Base-by-base conservation (phyloP, 2,113 vertebrate species). In the Cynopterus brachyotis region DNA sequence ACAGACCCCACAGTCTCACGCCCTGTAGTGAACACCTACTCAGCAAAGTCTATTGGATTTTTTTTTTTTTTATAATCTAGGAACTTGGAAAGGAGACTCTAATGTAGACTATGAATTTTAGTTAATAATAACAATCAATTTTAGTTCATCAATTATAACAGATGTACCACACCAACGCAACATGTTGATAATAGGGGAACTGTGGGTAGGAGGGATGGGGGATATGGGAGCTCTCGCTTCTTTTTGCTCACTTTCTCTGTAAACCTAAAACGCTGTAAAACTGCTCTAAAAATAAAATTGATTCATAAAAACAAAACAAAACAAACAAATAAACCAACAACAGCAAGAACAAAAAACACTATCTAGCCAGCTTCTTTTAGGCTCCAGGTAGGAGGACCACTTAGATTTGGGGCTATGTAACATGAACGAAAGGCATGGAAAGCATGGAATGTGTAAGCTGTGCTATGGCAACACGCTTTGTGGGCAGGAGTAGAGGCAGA, bases 391-490 rank as follows among this genome's bases (percentile, higher is more conserved):
- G 22, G 37, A n/a, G 26, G 30, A 24, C 40, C 28, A 67, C 67
- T 85, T 94, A 59, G 35, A 55, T 28, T 22, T 2, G 3, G 45
- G 28, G 5, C 16, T 55, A 4, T 35, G 59, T 37, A 20, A 22
- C 12, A 5, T 45, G 30, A 20, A 12, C 1, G 3, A n/a, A 67
- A 45, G 82, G 73, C 11, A 8, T 0, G 0, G 26, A 50, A 35
- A 19, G 7, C 53, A 59, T 30, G 16, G 37, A 15, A 11, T 1
- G 22, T 8, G 19, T 37, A 13, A 87, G 78, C 42, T 69, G 2
- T 1, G 16, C 42, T 75, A 2, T 1, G 16, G 26, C 22, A 26
- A 20, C 5, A 19, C 0, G 0, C 32, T 67, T 73, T 0, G 0
- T 20, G 42, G 26, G 53, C 37, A 47, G 40, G 76, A 76, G 32